These are phyloP conservation scores for Dendrolimus punctatus DNA, from an alignment of 1,140 invertebrate genomes.

Conservation along the genomic window DNA sequence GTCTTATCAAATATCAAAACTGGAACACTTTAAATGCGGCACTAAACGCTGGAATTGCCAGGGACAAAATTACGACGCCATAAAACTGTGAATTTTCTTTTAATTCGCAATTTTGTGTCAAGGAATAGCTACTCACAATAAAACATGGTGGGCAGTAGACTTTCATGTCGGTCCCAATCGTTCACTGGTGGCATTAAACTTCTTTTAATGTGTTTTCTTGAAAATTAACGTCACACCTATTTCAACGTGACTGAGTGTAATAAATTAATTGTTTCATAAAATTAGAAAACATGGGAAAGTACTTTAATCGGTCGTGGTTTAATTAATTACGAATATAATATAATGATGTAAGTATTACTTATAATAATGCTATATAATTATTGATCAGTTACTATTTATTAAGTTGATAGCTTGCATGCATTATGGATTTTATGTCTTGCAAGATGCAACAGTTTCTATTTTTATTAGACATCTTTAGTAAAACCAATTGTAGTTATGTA, in stretches of 20 bases:
- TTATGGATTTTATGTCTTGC: too few species aligned
- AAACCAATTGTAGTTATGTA: too few species aligned
- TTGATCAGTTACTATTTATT: too few species aligned
- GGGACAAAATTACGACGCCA: conserved; percentile 27
- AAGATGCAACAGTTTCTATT: too few species aligned
- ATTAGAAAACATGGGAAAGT: conserved; percentile 25
- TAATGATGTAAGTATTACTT: too few species aligned
- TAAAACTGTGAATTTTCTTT: conserved; percentile 32
- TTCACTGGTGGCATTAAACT: conserved; percentile 22
- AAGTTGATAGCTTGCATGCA: too few species aligned
- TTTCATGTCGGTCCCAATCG: conserved; percentile 18
- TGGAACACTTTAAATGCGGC: conserved; percentile 18
- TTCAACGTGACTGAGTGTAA: conserved; percentile 29
- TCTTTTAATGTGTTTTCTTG: conserved; percentile 33
- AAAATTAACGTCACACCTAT: conserved; percentile 36
- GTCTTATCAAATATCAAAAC: conserved; percentile 21
- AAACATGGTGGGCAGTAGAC: conserved; percentile 19
- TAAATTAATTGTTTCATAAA: conserved; percentile 36
- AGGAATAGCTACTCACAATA: conserved; percentile 25
- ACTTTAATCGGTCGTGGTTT: conserved; percentile 11
- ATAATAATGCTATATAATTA: too few species aligned
- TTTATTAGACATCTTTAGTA: too few species aligned
- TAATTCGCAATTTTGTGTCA: conserved; percentile 29
- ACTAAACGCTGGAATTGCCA: conserved; percentile 24
- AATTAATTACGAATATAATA: too few species aligned